These are phyloP conservation scores for Crocallis elinguaria DNA, from an alignment of 2,888 invertebrate genomes.

Conservation along the genomic window DNA sequence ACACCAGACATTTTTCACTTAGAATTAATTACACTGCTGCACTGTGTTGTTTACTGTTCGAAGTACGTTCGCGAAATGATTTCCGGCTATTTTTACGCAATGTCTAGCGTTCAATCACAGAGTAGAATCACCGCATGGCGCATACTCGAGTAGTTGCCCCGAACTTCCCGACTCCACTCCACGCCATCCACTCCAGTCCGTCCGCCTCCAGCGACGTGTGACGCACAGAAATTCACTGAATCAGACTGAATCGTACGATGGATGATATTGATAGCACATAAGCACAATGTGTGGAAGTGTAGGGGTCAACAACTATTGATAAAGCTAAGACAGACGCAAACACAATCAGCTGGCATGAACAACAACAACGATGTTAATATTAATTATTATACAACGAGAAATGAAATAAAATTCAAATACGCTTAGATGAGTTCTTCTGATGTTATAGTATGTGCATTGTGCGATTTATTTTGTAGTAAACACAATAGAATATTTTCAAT, in stretches of 20 bases:
- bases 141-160: slow-evolving; percentile 18
- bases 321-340: slow-evolving; percentile 34
- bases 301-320: slow-evolving; percentile 48
- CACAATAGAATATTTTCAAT: too few relatives aligned
- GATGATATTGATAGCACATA: not conserved
- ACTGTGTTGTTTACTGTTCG: slow-evolving; percentile 19
- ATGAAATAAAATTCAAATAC: too few relatives aligned
- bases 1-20: slow-evolving; percentile 54
- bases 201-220: slow-evolving; percentile 10
- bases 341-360: slow-evolving; percentile 37
- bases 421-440: too few relatives aligned
- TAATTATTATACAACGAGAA: too few relatives aligned
- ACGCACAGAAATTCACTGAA: slow-evolving; percentile 27
- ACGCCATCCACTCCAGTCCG: too few relatives aligned
- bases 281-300: slow-evolving; percentile 36
- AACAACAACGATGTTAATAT: too few relatives aligned
- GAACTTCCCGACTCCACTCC: too few relatives aligned
- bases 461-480: too few relatives aligned
- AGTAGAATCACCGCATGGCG: slow-evolving; percentile 21
- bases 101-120: slow-evolving; percentile 17
- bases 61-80: slow-evolving; percentile 31
- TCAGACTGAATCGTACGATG: slow-evolving; percentile 49
- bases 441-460: too few relatives aligned
- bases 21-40: slow-evolving; percentile 21
- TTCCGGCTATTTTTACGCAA: slow-evolving; percentile 41